A percentile compares a stretch with the other conserved stretches of the same genome.
phyloP scores from a whole-genome alignment of 2,113 vertebrate species.

The Coturnix japonica region DNA sequence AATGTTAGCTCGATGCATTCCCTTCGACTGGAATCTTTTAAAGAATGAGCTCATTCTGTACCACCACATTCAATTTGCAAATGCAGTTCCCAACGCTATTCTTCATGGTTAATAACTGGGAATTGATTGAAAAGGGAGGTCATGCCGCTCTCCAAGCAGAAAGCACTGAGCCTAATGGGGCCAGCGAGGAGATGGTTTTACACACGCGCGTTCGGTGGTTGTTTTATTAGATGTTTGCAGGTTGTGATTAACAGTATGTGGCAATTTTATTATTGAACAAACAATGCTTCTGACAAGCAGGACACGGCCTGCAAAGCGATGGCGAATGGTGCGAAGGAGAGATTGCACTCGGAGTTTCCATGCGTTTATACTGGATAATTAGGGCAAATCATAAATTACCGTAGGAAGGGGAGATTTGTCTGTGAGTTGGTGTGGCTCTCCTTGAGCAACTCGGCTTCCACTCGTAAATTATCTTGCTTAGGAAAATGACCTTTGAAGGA shows the following conservation, averaged over 20 bases:
- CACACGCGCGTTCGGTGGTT: background rate
- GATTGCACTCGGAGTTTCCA: background rate
- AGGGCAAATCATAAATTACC: background rate
- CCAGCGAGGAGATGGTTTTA: background rate
- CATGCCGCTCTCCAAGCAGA: background rate
- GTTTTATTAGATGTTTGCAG: background rate
- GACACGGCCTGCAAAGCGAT: background rate
- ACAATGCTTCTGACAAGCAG: background rate
- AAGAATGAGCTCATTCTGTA: background rate
- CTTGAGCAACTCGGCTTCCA: background rate
- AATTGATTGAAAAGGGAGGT: slow-evolving; percentile 52
- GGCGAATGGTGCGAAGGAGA: background rate
- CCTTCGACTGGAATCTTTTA: background rate
- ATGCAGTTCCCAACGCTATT: background rate
- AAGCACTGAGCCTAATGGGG: background rate
- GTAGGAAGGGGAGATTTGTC: background rate
- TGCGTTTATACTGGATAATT: background rate
- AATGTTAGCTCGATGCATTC: background rate
- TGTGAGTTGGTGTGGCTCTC: background rate
- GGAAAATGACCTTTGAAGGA: background rate
- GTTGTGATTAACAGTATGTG: background rate
- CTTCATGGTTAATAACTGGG: slow-evolving; percentile 52
- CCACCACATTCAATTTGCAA: slow-evolving; percentile 37
- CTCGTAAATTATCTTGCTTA: background rate
- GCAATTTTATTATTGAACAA: background rate